A percentile compares a stretch with the other conserved stretches of the same genome.
These are phyloP conservation scores for Pitangus sulphuratus DNA, from an alignment of 2,797 vertebrate species.

Conservation along the genomic window DNA sequence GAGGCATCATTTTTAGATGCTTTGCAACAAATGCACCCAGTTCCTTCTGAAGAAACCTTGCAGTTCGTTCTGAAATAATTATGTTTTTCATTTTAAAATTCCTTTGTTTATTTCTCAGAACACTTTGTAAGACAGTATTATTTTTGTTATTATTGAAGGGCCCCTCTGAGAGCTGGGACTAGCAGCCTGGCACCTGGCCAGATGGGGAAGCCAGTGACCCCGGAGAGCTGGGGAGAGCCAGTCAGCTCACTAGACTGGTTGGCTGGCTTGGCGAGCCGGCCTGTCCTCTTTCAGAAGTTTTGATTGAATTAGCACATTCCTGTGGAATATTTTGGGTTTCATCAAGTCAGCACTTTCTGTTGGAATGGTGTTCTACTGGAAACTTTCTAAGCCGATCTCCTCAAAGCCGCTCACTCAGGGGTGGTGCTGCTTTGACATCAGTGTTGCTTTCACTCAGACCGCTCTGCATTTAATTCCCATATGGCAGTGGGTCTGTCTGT, in stretches of 20 bases:
- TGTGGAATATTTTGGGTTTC: constrained; percentile 59
- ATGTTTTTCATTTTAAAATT: background rate
- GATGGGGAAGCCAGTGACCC: constrained; percentile 49
- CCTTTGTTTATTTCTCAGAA: background rate
- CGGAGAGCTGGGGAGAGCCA: background rate
- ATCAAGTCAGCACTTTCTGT: constrained; percentile 54
- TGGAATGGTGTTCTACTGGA: constrained; percentile 49
- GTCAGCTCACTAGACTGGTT: constrained; percentile 28
- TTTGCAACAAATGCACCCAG: background rate
- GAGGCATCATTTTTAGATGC: background rate
- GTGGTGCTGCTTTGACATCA: background rate
- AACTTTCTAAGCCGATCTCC: background rate
- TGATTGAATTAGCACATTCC: constrained; percentile 68
- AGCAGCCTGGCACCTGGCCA: constrained; percentile 9
- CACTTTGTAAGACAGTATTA: background rate
- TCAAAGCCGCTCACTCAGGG: background rate
- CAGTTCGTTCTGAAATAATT: background rate
- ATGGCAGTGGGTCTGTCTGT: background rate
- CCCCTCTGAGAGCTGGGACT: background rate
- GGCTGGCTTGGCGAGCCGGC: background rate
- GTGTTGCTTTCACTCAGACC: background rate
- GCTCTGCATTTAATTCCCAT: background rate
- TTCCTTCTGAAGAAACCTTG: background rate
- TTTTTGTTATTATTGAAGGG: background rate
- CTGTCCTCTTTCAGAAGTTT: constrained; percentile 55